Conservation (phyloP, 1,140 invertebrate species). For the Papilio glaucus region DNA sequence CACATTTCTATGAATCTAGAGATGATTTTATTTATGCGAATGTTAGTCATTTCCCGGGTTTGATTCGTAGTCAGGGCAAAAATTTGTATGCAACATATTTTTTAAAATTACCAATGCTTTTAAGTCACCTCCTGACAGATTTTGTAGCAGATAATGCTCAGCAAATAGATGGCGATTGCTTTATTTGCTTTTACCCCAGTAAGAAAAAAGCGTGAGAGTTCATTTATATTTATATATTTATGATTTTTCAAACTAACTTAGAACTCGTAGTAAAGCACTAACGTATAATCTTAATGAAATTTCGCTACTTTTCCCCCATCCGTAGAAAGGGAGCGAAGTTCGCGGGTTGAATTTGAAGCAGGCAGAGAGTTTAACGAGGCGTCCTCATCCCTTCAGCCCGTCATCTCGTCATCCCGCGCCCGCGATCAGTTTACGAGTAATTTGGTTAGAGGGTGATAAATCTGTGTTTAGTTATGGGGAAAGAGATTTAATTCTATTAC, state of each 20-base stretch:
- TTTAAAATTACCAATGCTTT: too few relatives aligned
- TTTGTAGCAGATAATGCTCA: too few relatives aligned
- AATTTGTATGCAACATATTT: too few relatives aligned
- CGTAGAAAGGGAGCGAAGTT: conserved; percentile 41
- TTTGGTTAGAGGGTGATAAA: conserved; percentile 78
- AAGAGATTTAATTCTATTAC: conserved; percentile 66
- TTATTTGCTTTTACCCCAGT: too few relatives aligned
- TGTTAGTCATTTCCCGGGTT: too few relatives aligned
- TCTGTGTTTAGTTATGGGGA: conserved; percentile 72
- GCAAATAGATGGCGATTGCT: too few relatives aligned
- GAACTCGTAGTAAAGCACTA: background rate
- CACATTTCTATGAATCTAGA: too few relatives aligned
- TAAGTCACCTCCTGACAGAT: too few relatives aligned
- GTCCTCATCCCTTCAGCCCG: conserved; percentile 53
- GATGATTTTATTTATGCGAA: too few relatives aligned
- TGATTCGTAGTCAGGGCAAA: too few relatives aligned
- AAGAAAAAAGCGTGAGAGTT: background rate
- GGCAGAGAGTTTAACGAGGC: conserved; percentile 47
- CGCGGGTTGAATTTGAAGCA: conserved; percentile 62
- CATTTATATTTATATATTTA: background rate
- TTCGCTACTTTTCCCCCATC: conserved; percentile 31
- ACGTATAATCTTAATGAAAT: conserved; percentile 38
- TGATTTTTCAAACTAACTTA: background rate
- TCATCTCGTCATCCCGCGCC: conserved; percentile 47
- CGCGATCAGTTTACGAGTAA: conserved; percentile 73